Percentiles rank a stretch among this genome's conserved stretches.
phyloP scores from a whole-genome alignment of 1,140 invertebrate genomes.

The Aphelinus certus region DNA sequence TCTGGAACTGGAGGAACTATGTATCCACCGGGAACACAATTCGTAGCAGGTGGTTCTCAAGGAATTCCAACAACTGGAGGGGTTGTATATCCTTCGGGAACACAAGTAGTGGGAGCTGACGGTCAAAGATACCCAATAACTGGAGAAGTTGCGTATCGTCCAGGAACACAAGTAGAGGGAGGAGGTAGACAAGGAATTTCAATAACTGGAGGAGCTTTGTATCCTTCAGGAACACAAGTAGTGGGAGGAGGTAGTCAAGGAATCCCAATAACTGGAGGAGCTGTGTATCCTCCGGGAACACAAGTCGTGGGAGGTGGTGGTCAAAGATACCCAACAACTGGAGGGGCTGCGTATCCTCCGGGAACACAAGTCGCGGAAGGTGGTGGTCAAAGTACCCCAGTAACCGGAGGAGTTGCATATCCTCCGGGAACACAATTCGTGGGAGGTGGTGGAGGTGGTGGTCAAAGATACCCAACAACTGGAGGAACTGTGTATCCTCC shows the following conservation, averaged over 20 bases:
- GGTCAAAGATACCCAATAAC: conserved; percentile 4
- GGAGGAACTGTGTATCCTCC: background rate
- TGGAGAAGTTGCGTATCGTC: conserved; percentile 36
- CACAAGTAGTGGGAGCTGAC: background rate
- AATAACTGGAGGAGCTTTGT: conserved; percentile 16
- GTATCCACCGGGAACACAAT: conserved; percentile 1
- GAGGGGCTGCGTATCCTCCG: conserved; percentile 37
- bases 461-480: background rate
- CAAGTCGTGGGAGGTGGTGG: conserved; percentile 25
- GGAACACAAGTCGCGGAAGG: conserved; percentile 18
- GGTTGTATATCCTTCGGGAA: conserved; percentile 38
- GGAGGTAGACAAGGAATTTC: background rate
- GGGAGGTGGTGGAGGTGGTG: background rate
- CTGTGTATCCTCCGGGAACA: conserved; percentile 5
- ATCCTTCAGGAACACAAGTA: conserved; percentile 37
- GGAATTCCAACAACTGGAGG: conserved; percentile 14
- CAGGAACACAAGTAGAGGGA: conserved; percentile 26
- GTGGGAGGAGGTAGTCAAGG: background rate
- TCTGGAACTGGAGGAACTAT: conserved; percentile 21
- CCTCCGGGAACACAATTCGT: conserved; percentile 12
- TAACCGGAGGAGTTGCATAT: background rate
- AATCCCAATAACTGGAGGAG: conserved; percentile 23
- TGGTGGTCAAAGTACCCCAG: background rate
- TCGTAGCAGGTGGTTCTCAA: background rate
- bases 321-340: conserved; percentile 2